Conservation (phyloP, 2,888 invertebrate genomes). For the Xanthorhoe spadicearia region DNA sequence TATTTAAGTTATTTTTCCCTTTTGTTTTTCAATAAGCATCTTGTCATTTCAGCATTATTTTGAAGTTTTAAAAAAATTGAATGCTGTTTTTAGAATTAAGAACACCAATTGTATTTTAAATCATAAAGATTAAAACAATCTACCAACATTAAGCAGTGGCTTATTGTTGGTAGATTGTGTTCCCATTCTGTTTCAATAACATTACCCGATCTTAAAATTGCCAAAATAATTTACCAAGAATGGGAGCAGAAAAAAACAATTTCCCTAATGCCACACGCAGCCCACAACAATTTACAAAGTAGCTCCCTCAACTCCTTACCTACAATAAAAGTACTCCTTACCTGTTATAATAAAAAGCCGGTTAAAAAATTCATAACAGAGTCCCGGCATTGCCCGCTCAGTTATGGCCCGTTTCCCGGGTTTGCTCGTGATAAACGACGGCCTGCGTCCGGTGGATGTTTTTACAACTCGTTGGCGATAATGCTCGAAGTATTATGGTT, state of each 20-base stretch:
- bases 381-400: constrained; percentile 54
- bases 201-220: constrained; percentile 14
- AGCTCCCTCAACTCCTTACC: constrained; percentile 30
- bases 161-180: no score
- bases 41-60: no score
- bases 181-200: not conserved
- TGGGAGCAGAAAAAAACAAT: constrained; percentile 20
- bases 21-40: no score
- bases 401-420: constrained; percentile 55
- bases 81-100: not conserved
- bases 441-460: constrained; percentile 56
- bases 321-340: constrained; percentile 38
- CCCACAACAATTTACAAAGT: constrained; percentile 25
- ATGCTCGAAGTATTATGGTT: constrained; percentile 39
- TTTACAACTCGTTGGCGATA: constrained; percentile 58
- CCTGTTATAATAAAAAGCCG: constrained; percentile 43
- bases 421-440: constrained; percentile 54
- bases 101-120: no score
- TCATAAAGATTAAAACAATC: not conserved
- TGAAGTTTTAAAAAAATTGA: not conserved
- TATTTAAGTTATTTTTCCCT: no score
- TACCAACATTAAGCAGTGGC: not conserved
- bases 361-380: constrained; percentile 47
- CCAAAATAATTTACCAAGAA: constrained; percentile 14
- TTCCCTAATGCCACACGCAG: constrained; percentile 27